Evolutionary conservation across 2,888 invertebrate species (phyloP), one percentile per base, ranked within the genome.

Genomic region (Thumatha senex): DNA sequence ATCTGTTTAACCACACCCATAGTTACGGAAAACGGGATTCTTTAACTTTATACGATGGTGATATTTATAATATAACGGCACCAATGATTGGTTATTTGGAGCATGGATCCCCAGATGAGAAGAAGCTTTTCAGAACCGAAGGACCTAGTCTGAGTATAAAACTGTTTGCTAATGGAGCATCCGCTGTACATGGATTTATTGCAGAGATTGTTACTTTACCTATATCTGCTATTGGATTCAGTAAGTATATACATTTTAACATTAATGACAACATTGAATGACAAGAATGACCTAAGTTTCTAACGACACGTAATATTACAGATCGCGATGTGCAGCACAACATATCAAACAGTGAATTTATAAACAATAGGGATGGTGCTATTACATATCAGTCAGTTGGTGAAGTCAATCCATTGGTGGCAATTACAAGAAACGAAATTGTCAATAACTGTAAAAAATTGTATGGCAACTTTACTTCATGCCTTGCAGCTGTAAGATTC

Each of bases 121-220:
- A 96, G 70, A 94, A 93, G 58, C 92, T 97, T 45, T 96, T 96
- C 71, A 94, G 92, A 71, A 96, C 96, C 0, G 93, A 92, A 48
- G 94, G 95, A 14, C 94, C 97, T 0, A 96, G 96, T 67, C 84
- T 99, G 63, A 98, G 98, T 70, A 92, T 99, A 0, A 96, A 97
- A 73, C 84, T 99, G 14, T 97, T 98, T 73, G 98, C 98, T 0
- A 98, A 98, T 66, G 98, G 99, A 18, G 99, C 99, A 0, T 97
- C 98, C 29, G 95, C 95, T n/a, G 93, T 94, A 12, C 96, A 98
- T 82, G 99, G 99, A 18, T 99, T 99, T 76, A 96, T 99, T 58
- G 99, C 99, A 12, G 99, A 99, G 91, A 95, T 99, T 45, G 96
- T 99, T 0, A 98, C 98, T 0, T 88, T 99, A 36, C 99, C 99